These are phyloP conservation scores for Toxotes lorentzi DNA, from an alignment of 2,797 vertebrate genomes.

Conservation along the genomic window DNA sequence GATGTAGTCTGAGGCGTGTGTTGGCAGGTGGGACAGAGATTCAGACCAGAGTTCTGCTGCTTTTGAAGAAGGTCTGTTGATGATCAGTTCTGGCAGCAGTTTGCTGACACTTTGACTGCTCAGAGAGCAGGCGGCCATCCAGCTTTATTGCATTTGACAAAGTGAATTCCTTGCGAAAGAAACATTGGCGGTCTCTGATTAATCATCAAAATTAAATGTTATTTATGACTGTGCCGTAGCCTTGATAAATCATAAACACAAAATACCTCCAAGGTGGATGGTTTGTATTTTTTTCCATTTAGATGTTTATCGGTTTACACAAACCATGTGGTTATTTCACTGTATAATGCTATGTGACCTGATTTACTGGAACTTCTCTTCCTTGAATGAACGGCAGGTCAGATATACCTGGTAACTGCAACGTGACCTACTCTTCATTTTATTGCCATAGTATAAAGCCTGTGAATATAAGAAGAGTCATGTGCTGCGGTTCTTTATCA, in stretches of 20 bases:
- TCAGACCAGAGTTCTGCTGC: not conserved
- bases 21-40: not conserved
- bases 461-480: not conserved
- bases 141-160: constrained; percentile 5
- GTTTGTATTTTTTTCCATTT: constrained; percentile 9
- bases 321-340: not conserved
- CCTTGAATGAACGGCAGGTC: not conserved
- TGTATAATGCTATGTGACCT: not conserved
- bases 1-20: not conserved
- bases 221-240: constrained; percentile 16
- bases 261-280: not conserved
- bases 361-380: not conserved
- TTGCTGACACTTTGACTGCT: not conserved
- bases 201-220: not conserved
- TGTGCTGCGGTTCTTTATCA: not conserved
- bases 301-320: not conserved
- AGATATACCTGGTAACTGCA: not conserved
- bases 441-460: not conserved
- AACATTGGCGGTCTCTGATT: constrained; percentile 12
- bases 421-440: constrained; percentile 10
- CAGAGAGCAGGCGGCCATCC: not conserved
- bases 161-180: constrained; percentile 12
- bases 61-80: constrained; percentile 18
- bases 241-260: constrained; percentile 20
- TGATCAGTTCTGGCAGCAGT: constrained; percentile 36